A percentile compares a stretch with the other conserved stretches of the same genome.
These are phyloP conservation scores for Taurulus bubalis DNA, from an alignment of 2,113 vertebrate species.

Conservation along the genomic window DNA sequence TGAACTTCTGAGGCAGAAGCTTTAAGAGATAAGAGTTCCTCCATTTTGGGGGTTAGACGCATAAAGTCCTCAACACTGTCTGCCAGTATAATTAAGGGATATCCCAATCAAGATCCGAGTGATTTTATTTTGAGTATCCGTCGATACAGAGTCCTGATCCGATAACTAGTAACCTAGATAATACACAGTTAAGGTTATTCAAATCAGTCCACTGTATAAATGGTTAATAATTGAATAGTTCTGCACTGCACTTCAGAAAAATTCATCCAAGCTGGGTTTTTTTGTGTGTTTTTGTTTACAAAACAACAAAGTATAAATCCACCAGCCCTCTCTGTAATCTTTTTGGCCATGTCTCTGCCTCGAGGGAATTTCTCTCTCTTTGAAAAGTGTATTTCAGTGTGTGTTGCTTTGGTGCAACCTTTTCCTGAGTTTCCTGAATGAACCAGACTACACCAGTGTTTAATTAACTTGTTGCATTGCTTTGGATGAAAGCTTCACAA, in stretches of 20 bases:
- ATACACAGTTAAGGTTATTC: not conserved
- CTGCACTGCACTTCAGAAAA: not conserved
- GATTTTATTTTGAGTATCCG: not conserved
- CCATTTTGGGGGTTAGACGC: slow-evolving; percentile 12
- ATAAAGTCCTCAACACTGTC: slow-evolving; percentile 6
- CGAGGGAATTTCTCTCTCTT: not conserved
- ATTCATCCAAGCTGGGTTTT: not conserved
- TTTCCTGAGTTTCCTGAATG: not conserved
- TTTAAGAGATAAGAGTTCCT: slow-evolving; percentile 22
- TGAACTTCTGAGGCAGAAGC: slow-evolving; percentile 20
- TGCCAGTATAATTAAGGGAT: too few relatives aligned
- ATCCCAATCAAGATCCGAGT: too few relatives aligned
- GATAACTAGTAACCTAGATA: not conserved
- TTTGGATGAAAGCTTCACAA: not conserved
- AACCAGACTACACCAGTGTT: not conserved
- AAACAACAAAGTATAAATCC: not conserved
- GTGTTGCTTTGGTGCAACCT: not conserved
- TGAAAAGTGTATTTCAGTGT: not conserved
- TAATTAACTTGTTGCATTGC: not conserved
- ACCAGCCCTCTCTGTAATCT: not conserved
- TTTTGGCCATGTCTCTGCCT: not conserved
- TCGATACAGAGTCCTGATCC: too few relatives aligned
- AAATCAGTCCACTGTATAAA: not conserved
- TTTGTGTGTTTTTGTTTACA: not conserved
- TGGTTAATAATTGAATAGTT: not conserved